Evolutionary conservation across 2,797 vertebrate genomes (phyloP), one percentile per base, ranked within the genome.

Genomic region (Allobates femoralis): DNA sequence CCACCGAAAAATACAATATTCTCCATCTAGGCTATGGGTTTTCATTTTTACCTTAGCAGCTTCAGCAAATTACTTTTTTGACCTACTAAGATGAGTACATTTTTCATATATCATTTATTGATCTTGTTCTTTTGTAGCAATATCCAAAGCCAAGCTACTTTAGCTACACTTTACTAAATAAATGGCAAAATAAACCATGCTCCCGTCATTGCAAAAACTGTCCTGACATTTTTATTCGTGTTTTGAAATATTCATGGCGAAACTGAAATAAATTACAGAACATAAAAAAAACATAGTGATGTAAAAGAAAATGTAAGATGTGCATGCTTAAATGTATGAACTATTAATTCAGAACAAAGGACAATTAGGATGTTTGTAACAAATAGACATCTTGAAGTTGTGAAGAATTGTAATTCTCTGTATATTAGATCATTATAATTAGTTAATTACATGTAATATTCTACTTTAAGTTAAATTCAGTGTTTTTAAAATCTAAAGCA

Each of bases 71-170:
- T 81, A 86, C 85, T 64, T 86, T 85, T 81, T 81, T 86, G 66
- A 81, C 85, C 78, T 86, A 81, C 78, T 81, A 81, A 73, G 78
- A 81, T 53, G 67, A 86, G 85, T 53, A 80, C 78, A 86, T 86
- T 81, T 86, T 86, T 86, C 67, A 86, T 86, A 50, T 86, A 86
- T 86, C 67, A 64, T 86, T 74, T 86, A 86, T 81, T 80, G 85
- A 86, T 80, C 67, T 62, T 86, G 78, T 50, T 81, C 78, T 71
- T 76, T 67, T 79, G 62, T 79, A 85, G 76, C 84, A 79, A 85
- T 71, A 79, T 85, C n/a, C 77, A 79, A 81, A 81, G 84, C 62
- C 30, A 19, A 46, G 84, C 18, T 55, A 79, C 71, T 79, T 85
- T 71, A 79, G 64, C 51, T 21, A 46, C 34, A 30, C 21, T 71